Evolutionary conservation across 2,888 invertebrate genomes (phyloP), one percentile per base, ranked within the genome.

Genomic region (Pyrrhosoma nymphula): DNA sequence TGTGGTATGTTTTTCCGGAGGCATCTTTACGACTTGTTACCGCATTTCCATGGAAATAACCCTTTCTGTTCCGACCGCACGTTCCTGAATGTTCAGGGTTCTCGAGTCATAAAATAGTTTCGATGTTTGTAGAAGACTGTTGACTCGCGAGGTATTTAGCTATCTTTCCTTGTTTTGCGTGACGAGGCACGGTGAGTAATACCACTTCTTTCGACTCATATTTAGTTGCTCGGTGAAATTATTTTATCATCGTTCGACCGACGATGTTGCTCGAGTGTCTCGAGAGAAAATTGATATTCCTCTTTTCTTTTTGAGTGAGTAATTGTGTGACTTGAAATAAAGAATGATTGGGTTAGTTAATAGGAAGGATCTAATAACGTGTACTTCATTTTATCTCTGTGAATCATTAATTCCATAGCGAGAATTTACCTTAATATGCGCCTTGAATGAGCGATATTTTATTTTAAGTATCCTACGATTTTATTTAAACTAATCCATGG

Each of bases 1-100:
- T 82, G 30, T 82, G 82, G 82, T 82, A 82, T 82, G 82, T 82
- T 60, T 47, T 35, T 35, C 82, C n/a, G 82, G 30, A 82, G 82
- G 82, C 16, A 35, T 82, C 35, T 82, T 35, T 35, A 82, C 82
- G 82, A n/a, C 30, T 35, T 82, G 35, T 35, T 82, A 30, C 82
- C 30, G 35, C 82, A 82, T 82, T 82, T 30, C 82, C 82, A 35
- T 35, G 82, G 35, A 82, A 82, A 82, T 82, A 35, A 82, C 30
- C 82, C 82, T 14, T 82, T 82, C 16, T 18, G 30, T 82, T 82
- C 16, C 30, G 14, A 82, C 82, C 26, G 30, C 35, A 16, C 18
- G 35, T 35, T 82, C 82, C 16, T 6, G 82, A 35, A 35, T 30
- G 69, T n/a, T 12, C 69, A 8, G 14, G 20, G 16, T 30, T 75